Evolutionary conservation across 2,797 vertebrate species (phyloP).

Genomic region (Anguilla pacifica): DNA sequence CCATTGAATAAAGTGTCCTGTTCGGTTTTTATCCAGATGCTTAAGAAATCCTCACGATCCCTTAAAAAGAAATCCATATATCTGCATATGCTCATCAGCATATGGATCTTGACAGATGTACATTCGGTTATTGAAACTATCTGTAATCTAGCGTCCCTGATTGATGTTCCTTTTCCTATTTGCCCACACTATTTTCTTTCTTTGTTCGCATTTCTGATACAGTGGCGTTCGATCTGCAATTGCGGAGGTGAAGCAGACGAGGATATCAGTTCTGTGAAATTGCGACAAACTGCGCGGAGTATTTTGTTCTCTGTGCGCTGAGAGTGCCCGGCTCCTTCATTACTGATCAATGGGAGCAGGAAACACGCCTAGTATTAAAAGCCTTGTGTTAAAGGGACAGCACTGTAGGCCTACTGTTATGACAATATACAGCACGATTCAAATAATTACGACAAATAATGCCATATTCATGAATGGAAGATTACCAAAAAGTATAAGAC

Average conservation of each 20-base stretch:
- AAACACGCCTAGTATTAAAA: conserved; percentile 79
- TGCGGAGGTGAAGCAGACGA: conserved; percentile 2
- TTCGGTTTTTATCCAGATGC: conserved; percentile 48
- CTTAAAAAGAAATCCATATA: conserved; percentile 42
- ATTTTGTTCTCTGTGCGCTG: conserved; percentile 26
- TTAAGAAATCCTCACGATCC: conserved; percentile 52
- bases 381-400: conserved; percentile 78
- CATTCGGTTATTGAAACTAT: conserved; percentile 64
- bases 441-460: neutral
- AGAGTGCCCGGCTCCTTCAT: conserved; percentile 60
- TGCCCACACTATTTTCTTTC: neutral
- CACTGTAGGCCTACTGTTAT: neutral
- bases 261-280: neutral
- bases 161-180: neutral
- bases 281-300: conserved; percentile 19
- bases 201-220: neutral
- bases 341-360: conserved; percentile 74
- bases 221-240: neutral
- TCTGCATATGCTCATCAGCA: conserved; percentile 46
- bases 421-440: neutral
- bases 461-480: neutral
- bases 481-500: neutral
- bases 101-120: conserved; percentile 71
- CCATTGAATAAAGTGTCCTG: conserved; percentile 7
- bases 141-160: neutral